These are phyloP conservation scores for Pegoplata infirma DNA, from an alignment of 2,888 invertebrate species.

Conservation along the genomic window DNA sequence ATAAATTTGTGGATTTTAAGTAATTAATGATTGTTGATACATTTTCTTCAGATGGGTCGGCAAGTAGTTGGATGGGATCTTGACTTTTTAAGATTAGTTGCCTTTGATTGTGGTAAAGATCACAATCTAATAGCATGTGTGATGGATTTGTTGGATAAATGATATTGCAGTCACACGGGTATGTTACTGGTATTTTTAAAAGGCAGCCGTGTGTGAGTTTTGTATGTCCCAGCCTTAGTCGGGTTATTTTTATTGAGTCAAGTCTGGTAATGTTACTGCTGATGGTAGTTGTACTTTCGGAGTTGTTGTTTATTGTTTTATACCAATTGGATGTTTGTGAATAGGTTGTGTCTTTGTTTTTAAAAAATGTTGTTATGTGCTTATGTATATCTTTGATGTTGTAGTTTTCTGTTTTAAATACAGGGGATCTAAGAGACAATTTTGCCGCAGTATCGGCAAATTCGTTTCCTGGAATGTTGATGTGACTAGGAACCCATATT, in stretches of 20 bases:
- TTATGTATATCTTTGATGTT: too few species aligned
- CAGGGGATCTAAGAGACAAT: too few species aligned
- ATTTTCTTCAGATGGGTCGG: too few species aligned
- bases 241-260: background rate
- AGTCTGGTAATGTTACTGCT: background rate
- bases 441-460: background rate
- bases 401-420: too few species aligned
- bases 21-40: too few species aligned
- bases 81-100: too few species aligned
- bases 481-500: background rate
- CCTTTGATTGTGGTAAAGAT: too few species aligned
- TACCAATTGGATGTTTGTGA: background rate
- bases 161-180: background rate
- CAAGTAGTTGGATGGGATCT: too few species aligned
- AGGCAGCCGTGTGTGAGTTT: background rate
- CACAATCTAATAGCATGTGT: background rate
- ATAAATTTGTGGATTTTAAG: too few species aligned
- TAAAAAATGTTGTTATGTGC: background rate
- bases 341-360: background rate
- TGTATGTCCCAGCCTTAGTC: background rate
- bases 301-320: background rate
- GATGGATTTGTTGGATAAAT: background rate
- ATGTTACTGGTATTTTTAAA: background rate
- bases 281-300: background rate
- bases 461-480: slow-evolving; percentile 1